Conservation (phyloP, 2,113 vertebrate genomes). For the Sisor rabdophorus region DNA sequence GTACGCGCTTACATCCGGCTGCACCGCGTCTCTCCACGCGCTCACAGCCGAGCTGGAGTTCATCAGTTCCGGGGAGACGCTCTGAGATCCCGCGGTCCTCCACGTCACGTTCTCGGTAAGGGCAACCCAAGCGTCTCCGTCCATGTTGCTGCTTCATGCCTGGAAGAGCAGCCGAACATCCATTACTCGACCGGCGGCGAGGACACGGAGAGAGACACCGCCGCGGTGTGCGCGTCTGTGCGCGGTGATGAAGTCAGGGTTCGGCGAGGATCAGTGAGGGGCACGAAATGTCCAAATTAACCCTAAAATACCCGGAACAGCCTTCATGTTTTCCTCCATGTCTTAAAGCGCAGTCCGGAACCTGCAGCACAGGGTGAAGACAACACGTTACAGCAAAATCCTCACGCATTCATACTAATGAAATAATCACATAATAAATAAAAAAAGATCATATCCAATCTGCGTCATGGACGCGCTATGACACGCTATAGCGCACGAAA, state of each 20-base stretch:
- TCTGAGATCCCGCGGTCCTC: slow-evolving; percentile 56
- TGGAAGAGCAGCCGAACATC: background rate
- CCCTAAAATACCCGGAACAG: background rate
- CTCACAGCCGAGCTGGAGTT: slow-evolving; percentile 66
- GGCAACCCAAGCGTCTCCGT: slow-evolving; percentile 64
- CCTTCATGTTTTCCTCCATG: background rate
- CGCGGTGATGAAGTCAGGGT: background rate
- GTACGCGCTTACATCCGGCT: slow-evolving; percentile 75
- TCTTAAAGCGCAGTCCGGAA: background rate
- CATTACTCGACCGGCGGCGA: background rate
- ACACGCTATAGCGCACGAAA: background rate
- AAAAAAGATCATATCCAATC: background rate
- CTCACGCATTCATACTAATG: background rate
- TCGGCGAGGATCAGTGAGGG: background rate
- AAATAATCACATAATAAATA: background rate
- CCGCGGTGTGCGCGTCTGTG: background rate
- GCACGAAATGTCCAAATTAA: background rate
- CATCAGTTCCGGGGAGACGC: slow-evolving; percentile 57
- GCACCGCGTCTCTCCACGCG: slow-evolving; percentile 64
- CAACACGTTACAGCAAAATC: background rate
- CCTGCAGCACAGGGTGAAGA: background rate
- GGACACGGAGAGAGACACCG: slow-evolving; percentile 1
- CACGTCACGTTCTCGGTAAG: slow-evolving; percentile 62
- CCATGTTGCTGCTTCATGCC: slow-evolving; percentile 49
- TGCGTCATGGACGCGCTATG: background rate